Conservation (phyloP, 1,140 invertebrate species). For the Dolichoris vasculosae region DNA sequence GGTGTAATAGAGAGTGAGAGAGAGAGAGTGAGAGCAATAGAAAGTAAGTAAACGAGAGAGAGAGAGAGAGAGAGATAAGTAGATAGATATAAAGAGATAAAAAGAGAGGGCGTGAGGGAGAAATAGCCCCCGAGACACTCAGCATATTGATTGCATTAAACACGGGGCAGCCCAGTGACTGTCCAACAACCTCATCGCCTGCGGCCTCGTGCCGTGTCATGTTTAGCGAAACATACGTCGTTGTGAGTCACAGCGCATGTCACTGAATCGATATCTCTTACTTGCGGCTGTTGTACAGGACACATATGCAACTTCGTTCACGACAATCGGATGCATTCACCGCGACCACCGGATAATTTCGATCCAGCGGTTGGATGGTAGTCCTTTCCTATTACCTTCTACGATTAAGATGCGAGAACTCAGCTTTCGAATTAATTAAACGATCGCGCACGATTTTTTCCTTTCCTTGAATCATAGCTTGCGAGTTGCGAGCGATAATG, state of each 20-base stretch:
- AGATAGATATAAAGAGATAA: not conserved
- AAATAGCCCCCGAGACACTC: conserved; percentile 8
- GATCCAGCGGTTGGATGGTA: not conserved
- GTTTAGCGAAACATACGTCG: conserved; percentile 41
- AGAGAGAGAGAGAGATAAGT: not conserved
- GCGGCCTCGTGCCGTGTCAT: conserved; percentile 12
- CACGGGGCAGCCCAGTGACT: conserved; percentile 36
- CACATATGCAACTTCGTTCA: not conserved
- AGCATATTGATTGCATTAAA: conserved; percentile 41
- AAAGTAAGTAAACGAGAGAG: not conserved
- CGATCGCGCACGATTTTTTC: not conserved
- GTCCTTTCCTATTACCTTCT: not conserved
- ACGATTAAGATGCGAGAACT: not conserved
- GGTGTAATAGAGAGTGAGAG: not conserved
- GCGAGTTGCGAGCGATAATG: not conserved
- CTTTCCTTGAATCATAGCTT: not conserved
- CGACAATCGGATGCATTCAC: not conserved
- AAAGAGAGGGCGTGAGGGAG: not conserved
- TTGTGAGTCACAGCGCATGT: conserved; percentile 35
- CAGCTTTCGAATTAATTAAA: not conserved
- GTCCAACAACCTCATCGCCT: conserved; percentile 33
- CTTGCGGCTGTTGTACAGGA: not conserved
- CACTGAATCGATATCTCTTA: conserved; percentile 41
- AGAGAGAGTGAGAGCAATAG: not conserved
- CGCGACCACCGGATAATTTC: not conserved